Conservation (phyloP, 2,888 invertebrate genomes). For the Xestia xanthographa region DNA sequence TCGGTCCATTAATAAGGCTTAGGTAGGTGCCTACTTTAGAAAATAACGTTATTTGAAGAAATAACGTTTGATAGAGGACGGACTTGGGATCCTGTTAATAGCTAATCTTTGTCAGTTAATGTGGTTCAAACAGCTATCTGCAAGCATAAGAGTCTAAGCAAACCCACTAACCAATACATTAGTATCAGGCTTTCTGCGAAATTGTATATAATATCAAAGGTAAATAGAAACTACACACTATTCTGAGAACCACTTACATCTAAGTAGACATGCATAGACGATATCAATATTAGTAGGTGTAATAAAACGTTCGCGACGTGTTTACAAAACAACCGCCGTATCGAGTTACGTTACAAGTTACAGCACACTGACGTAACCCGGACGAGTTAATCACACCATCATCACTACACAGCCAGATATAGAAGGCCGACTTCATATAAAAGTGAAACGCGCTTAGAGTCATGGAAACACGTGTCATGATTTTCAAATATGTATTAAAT, state of each 20-base stretch:
- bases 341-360: constrained; percentile 28
- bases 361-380: too few relatives aligned
- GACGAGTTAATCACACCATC: constrained; percentile 10
- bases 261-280: too few relatives aligned
- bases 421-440: not conserved
- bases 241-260: not conserved
- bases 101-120: not conserved
- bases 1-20: not conserved
- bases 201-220: not conserved
- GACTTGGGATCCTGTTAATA: not conserved
- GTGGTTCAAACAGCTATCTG: not conserved
- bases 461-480: not conserved
- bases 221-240: not conserved
- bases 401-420: not conserved
- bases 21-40: not conserved
- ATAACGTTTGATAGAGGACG: not conserved
- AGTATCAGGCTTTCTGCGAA: not conserved
- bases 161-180: not conserved
- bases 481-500: too few relatives aligned
- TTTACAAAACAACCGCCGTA: constrained; percentile 34
- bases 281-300: constrained; percentile 13
- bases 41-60: not conserved
- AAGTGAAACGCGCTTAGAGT: not conserved
- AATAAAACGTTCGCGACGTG: constrained; percentile 16
- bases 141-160: not conserved